Evolutionary conservation across 2,888 invertebrate species (phyloP).

Genomic region (Scaptomyza caliginosa): DNA sequence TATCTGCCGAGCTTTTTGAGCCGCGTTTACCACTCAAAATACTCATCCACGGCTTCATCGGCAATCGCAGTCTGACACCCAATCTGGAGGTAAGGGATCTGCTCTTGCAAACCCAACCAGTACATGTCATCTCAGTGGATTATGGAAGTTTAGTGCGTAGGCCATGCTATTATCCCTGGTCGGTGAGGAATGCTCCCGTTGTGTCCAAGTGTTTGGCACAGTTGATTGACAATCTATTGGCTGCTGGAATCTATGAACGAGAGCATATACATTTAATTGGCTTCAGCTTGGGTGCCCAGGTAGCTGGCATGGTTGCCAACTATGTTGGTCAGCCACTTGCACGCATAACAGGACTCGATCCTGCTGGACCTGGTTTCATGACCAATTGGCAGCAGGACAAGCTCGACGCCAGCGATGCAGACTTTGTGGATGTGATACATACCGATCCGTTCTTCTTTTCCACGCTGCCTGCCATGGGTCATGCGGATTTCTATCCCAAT

Average conservation of each 20-base stretch:
- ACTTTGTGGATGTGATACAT: constrained; percentile 87
- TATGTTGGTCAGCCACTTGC: constrained; percentile 85
- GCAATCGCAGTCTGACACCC: constrained; percentile 86
- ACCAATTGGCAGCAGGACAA: constrained; percentile 84
- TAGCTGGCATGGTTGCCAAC: constrained; percentile 85
- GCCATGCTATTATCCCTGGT: constrained; percentile 86
- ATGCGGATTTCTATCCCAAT: constrained; percentile 87
- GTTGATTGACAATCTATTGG: constrained; percentile 85
- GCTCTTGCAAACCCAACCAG: constrained; percentile 85
- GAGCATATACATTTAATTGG: constrained; percentile 86
- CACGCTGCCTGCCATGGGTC: constrained; percentile 85
- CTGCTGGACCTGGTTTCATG: constrained; percentile 87
- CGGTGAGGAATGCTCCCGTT: constrained; percentile 86
- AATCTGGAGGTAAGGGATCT: constrained; percentile 87
- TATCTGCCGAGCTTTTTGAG: constrained; percentile 44
- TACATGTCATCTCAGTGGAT: constrained; percentile 87
- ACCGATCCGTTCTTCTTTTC: constrained; percentile 87
- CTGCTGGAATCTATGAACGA: constrained; percentile 82
- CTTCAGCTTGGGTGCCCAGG: constrained; percentile 88
- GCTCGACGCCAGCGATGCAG: constrained; percentile 86
- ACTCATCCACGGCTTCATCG: constrained; percentile 87
- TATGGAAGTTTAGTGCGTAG: constrained; percentile 86
- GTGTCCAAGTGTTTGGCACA: constrained; percentile 87
- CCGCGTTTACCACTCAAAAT: constrained; percentile 85
- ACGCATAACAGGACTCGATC: constrained; percentile 87